phyloP scores from a whole-genome alignment of 2,888 invertebrate species.

The Arge pagana region DNA sequence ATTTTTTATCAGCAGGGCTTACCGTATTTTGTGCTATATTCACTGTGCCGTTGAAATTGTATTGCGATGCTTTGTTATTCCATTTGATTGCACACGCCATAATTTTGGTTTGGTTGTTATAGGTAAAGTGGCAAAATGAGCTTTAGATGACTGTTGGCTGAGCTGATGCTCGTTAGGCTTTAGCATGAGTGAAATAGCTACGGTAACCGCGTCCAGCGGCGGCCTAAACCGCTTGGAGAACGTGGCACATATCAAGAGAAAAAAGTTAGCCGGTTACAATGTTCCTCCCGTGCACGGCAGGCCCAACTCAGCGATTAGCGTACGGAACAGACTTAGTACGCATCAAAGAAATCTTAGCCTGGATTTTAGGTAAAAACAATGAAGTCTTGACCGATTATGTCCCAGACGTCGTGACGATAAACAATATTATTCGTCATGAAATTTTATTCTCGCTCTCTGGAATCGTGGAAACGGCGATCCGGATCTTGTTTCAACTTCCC shows the following conservation, averaged over 20 bases:
- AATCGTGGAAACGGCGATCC: neutral
- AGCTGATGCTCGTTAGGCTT: slow-evolving; percentile 43
- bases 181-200: slow-evolving; percentile 58
- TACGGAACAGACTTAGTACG: slow-evolving; percentile 63
- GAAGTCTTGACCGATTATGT: neutral
- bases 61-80: neutral
- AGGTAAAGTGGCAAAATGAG: slow-evolving; percentile 49
- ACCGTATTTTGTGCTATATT: too few relatives aligned
- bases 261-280: slow-evolving; percentile 56
- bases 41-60: too few relatives aligned
- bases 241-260: slow-evolving; percentile 56
- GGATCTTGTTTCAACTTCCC: slow-evolving; percentile 2
- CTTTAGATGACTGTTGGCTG: slow-evolving; percentile 57
- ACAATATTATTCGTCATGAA: neutral
- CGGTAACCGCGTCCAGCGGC: slow-evolving; percentile 54
- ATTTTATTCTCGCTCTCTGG: neutral
- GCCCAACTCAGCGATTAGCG: slow-evolving; percentile 58
- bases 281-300: slow-evolving; percentile 67
- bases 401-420: neutral
- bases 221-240: slow-evolving; percentile 54
- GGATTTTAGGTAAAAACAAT: slow-evolving; percentile 75
- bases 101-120: slow-evolving; percentile 26
- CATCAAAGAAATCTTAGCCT: slow-evolving; percentile 89
- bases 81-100: neutral
- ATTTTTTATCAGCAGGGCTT: too few relatives aligned